Evolutionary conservation across 2,113 vertebrate genomes (phyloP), one percentile per base, ranked within the genome.

Genomic region (Corythaeola cristata): DNA sequence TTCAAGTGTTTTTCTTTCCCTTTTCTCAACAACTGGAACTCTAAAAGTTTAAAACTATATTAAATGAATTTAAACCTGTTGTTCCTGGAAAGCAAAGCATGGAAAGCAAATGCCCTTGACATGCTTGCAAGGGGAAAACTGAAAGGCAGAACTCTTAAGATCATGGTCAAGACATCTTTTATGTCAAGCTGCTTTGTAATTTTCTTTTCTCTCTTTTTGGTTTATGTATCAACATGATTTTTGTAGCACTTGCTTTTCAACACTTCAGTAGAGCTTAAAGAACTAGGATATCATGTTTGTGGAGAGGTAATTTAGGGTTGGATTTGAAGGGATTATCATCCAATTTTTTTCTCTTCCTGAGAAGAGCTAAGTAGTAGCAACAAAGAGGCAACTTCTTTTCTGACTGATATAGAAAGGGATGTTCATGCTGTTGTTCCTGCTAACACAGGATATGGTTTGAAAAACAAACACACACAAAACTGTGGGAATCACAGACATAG

Each of bases 401-500:
- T 92, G 37, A 26, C n/a, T 75, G 8, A 13, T 75, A 1, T 2
- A 8, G 45, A 45, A 44, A 62, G 19, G 20, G 15, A 17, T 45
- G 9, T 66, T 62, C 66, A 47, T 64, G 18, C 15, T 60, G 26
- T 74, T 82, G 33, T 7, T 86, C 2, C 35, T 86, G 49, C 22
- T 79, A n/a, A 50, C 11, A 6, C 2, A 47, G 23, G 14, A 9
- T 58, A 13, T 30, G 10, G 19, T 59, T 59, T 50, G 44, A 50
- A 69, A 69, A 74, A 20, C 5, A 37, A 35, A 26, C 20, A 55
- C 22, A 23, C 4, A 7, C 8, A 71, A 37, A 56, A 27, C 20
- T 32, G 0, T 45, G 33, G 47, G 58, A 85, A 58, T 80, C 3
- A 2, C 23, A 27, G 26, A 18, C 1, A 1, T 23, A 8, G 37